These are phyloP conservation scores for Drosophila niveifrons DNA, from an alignment of 2,888 invertebrate species.

Conservation along the genomic window DNA sequence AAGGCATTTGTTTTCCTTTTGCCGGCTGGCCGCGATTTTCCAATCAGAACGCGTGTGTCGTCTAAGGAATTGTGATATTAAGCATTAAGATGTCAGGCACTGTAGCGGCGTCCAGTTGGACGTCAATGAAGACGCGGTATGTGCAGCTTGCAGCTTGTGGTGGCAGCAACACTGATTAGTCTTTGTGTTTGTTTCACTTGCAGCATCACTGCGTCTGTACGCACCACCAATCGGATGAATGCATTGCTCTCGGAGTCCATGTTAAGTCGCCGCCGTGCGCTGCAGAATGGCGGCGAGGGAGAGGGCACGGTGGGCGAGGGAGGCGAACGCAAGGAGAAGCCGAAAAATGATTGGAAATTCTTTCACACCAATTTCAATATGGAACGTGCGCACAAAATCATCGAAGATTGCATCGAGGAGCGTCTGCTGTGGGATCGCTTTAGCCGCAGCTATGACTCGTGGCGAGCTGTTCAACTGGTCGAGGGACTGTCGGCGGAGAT, in stretches of 20 bases:
- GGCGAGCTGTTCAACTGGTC: constrained; percentile 83
- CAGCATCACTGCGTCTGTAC: constrained; percentile 85
- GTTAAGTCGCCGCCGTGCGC: constrained; percentile 74
- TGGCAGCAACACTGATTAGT: constrained; percentile 4
- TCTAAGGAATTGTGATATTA: background rate
- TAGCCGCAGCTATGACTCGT: constrained; percentile 85
- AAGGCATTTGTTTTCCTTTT: constrained; percentile 72
- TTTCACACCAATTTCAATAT: constrained; percentile 84
- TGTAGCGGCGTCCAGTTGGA: constrained; percentile 77
- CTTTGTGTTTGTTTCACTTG: constrained; percentile 31
- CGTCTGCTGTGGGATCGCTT: constrained; percentile 84
- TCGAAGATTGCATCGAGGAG: constrained; percentile 83
- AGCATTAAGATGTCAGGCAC: constrained; percentile 42
- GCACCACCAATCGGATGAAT: constrained; percentile 85
- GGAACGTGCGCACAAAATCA: constrained; percentile 84
- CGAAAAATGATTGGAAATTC: constrained; percentile 81
- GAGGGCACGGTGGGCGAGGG: constrained; percentile 47
- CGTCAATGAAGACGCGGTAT: constrained; percentile 81
- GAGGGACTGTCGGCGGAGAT: constrained; percentile 83
- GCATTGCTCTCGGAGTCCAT: constrained; percentile 84
- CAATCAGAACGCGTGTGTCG: background rate
- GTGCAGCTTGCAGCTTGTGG: background rate
- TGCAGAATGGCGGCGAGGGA: constrained; percentile 62
- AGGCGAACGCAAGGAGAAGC: constrained; percentile 64
- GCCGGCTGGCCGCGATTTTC: constrained; percentile 51